Conservation (phyloP, 2,888 invertebrate genomes). For the Drosophila silvestris region DNA sequence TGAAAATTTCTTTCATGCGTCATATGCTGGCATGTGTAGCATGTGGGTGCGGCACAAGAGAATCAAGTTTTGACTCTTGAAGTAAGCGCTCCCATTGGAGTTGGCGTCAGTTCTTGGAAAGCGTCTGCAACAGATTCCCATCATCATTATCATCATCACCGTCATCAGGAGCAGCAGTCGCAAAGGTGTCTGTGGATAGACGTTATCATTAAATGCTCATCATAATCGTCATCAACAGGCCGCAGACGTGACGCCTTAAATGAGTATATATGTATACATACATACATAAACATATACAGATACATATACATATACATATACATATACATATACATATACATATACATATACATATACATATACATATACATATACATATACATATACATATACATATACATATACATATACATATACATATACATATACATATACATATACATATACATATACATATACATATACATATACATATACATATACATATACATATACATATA, state of each 20-base stretch:
- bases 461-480: too few relatives aligned
- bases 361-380: too few relatives aligned
- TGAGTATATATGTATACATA: slow-evolving; percentile 51
- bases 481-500: too few relatives aligned
- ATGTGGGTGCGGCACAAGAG: slow-evolving; percentile 8
- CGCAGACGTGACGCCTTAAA: slow-evolving; percentile 68
- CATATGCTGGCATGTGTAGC: slow-evolving; percentile 1
- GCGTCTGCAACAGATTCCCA: slow-evolving; percentile 38
- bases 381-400: too few relatives aligned
- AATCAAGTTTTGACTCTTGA: slow-evolving; percentile 48
- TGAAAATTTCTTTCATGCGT: slow-evolving; percentile 38
- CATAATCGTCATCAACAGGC: slow-evolving; percentile 63
- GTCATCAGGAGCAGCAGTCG: slow-evolving; percentile 9
- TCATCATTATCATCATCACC: slow-evolving; percentile 26
- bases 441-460: too few relatives aligned
- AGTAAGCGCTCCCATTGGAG: slow-evolving; percentile 52
- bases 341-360: too few relatives aligned
- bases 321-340: too few relatives aligned
- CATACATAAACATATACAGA: too few relatives aligned
- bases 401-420: too few relatives aligned
- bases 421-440: too few relatives aligned
- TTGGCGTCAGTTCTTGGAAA: slow-evolving; percentile 49
- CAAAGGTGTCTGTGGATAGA: slow-evolving; percentile 18
- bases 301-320: too few relatives aligned
- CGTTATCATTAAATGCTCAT: slow-evolving; percentile 41